A percentile compares a stretch with the other conserved stretches of the same genome.
These are phyloP conservation scores for Acanthurus tractus DNA, from an alignment of 2,797 vertebrate species.

Conservation along the genomic window DNA sequence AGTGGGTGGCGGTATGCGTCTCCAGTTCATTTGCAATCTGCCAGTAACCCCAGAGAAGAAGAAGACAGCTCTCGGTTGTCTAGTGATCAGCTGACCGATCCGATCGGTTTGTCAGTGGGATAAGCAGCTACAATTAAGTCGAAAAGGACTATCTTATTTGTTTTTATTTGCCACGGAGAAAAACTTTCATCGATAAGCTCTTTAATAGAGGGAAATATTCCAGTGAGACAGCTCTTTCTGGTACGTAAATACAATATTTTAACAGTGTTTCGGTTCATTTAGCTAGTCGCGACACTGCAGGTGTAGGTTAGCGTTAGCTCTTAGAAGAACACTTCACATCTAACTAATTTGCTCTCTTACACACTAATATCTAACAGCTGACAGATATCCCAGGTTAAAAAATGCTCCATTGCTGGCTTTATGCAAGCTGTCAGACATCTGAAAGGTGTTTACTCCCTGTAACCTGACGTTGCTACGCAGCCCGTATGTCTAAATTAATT, in stretches of 20 bases:
- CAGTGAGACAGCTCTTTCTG: constrained; percentile 30
- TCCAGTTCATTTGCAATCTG: too few relatives aligned
- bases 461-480: neutral
- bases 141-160: neutral
- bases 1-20: too few relatives aligned
- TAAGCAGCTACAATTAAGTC: constrained; percentile 21
- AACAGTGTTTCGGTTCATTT: constrained; percentile 41
- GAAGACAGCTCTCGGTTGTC: neutral
- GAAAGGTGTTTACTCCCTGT: too few relatives aligned
- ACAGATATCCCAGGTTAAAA: too few relatives aligned
- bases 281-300: constrained; percentile 70
- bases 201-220: constrained; percentile 23
- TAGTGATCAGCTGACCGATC: constrained; percentile 55
- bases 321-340: neutral
- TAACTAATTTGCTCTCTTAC: constrained; percentile 1
- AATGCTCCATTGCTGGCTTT: neutral
- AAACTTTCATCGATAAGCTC: neutral
- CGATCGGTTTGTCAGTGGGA: constrained; percentile 6
- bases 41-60: too few relatives aligned
- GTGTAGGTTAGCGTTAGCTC: constrained; percentile 38
- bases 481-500: neutral
- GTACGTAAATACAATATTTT: constrained; percentile 33
- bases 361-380: neutral
- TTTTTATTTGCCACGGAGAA: neutral
- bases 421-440: too few relatives aligned